These are phyloP conservation scores for Porites divaricata DNA, from an alignment of 92 coral and sea anemone species.

Conservation along the genomic window DNA sequence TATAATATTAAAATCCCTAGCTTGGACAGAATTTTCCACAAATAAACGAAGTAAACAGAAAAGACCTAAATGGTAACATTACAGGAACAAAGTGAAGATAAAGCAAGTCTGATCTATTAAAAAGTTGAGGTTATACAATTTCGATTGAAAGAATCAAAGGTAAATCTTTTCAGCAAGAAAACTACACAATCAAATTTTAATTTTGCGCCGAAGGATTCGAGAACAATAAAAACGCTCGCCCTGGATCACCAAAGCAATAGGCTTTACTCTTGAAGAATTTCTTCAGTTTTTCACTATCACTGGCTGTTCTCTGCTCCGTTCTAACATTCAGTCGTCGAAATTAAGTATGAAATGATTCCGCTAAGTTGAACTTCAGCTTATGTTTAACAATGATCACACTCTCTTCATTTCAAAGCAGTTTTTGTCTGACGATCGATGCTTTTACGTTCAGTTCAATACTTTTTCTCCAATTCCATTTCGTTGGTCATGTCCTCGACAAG, in stretches of 20 bases:
- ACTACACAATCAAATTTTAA: conserved; percentile 13
- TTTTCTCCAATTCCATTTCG: background rate
- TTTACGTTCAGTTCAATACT: background rate
- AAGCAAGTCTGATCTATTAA: background rate
- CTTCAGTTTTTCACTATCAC: background rate
- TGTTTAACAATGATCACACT: conserved; percentile 8
- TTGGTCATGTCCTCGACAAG: background rate
- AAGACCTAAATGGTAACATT: background rate
- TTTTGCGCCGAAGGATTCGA: background rate
- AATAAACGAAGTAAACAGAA: background rate
- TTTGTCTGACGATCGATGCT: background rate
- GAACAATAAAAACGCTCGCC: conserved; percentile 35
- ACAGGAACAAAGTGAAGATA: background rate
- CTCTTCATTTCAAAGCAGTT: conserved; percentile 1
- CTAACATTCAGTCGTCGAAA: background rate
- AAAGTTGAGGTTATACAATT: background rate
- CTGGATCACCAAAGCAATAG: conserved; percentile 35
- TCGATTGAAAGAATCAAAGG: background rate
- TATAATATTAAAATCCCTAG: background rate
- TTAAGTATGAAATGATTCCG: background rate
- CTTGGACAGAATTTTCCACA: background rate
- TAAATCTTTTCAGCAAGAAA: background rate
- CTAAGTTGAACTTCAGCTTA: background rate
- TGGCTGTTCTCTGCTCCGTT: background rate
- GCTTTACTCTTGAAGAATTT: conserved; percentile 28